phyloP scores from a whole-genome alignment of 2,888 invertebrate species.

The Anthophora plumipes region DNA sequence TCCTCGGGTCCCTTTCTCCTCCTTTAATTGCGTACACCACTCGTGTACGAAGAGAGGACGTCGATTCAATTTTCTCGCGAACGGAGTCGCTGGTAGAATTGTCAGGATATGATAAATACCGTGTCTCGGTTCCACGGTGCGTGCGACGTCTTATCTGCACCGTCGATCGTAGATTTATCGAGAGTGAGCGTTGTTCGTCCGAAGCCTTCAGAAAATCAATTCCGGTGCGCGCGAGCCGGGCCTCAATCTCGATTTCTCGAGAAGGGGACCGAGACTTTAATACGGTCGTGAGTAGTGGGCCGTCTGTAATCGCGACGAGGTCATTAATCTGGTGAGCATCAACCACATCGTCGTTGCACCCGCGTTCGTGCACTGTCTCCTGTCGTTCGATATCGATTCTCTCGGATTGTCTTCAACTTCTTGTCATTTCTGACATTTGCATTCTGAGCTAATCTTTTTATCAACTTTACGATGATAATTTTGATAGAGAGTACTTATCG shows the following conservation, averaged over 20 bases:
- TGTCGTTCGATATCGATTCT: constrained; percentile 67
- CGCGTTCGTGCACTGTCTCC: constrained; percentile 54
- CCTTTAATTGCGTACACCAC: constrained; percentile 33
- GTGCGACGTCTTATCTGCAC: constrained; percentile 46
- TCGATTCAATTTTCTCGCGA: constrained; percentile 49
- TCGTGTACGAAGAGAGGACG: constrained; percentile 6
- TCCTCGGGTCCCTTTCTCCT: constrained; percentile 9
- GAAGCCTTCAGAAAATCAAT: constrained; percentile 74
- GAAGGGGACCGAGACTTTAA: constrained; percentile 66
- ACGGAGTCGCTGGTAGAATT: constrained; percentile 21
- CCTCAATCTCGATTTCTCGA: constrained; percentile 74
- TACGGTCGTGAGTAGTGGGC: constrained; percentile 67
- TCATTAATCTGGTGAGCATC: constrained; percentile 75
- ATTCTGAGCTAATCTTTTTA: no score
- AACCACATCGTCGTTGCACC: constrained; percentile 64
- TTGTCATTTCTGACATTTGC: no score
- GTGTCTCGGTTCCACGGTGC: constrained; percentile 34
- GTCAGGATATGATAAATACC: constrained; percentile 55
- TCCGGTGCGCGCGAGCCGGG: constrained; percentile 73
- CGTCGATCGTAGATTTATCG: constrained; percentile 58
- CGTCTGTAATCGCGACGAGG: constrained; percentile 69
- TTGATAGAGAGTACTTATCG: no score
- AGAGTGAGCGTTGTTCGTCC: constrained; percentile 8
- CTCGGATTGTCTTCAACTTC: constrained; percentile 18
- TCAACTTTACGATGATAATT: no score